These are phyloP conservation scores for Chaetodon trifasciatus DNA, from an alignment of 2,797 vertebrate genomes.

Conservation along the genomic window DNA sequence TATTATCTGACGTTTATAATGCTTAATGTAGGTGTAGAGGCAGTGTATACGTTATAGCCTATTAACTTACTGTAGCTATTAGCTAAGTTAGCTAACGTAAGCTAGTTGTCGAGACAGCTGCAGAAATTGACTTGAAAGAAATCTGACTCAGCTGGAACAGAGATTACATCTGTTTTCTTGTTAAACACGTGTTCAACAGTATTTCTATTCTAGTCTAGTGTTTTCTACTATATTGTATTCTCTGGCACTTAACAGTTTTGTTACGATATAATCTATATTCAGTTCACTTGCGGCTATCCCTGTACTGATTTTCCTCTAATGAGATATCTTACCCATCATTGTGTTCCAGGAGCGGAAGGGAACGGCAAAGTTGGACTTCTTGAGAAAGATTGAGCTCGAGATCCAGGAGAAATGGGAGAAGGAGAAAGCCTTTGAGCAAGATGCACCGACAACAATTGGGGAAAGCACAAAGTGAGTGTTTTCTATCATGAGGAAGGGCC, in stretches of 20 bases:
- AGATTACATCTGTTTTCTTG: neutral
- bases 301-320: fast-evolving
- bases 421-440: slow-evolving; percentile 88
- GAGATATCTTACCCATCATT: neutral
- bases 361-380: slow-evolving; percentile 95
- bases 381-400: slow-evolving; percentile 94
- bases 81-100: slow-evolving; percentile 65
- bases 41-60: neutral
- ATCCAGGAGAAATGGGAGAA: slow-evolving; percentile 94
- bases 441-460: slow-evolving; percentile 81
- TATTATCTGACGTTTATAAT: neutral
- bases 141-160: neutral
- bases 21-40: neutral
- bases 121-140: slow-evolving; percentile 18
- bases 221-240: neutral
- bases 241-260: neutral
- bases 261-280: neutral
- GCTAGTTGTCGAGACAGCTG: slow-evolving; percentile 52
- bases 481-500: neutral
- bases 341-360: slow-evolving; percentile 93
- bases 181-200: neutral
- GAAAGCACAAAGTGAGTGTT: slow-evolving; percentile 79
- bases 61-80: slow-evolving; percentile 60
- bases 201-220: neutral
- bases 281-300: neutral